Base-by-base conservation (phyloP, 2,888 invertebrate species). In the Drosophila testacea region DNA sequence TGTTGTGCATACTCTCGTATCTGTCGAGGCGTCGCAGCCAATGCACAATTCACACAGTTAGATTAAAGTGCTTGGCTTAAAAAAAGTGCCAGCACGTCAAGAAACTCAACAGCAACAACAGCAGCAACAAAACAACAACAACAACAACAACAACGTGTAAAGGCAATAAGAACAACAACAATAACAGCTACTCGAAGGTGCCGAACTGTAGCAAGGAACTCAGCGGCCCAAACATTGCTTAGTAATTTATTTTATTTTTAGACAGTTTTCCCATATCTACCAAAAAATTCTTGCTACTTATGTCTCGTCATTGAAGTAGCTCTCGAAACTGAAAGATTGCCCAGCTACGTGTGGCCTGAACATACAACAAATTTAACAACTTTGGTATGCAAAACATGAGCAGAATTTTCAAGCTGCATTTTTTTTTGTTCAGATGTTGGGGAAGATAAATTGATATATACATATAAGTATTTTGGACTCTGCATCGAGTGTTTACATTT, bases 181-280 rank as follows among this genome's bases (percentile, higher is more conserved):
- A 39, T 73, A 75, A 69, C 75, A 79, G 75, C 69, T 48, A 47
- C 62, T 79, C 60, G n/a, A 65, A 79, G 75, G 79, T 77, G 69
- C 44, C 41, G 62, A 73, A 41, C 41, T 66, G 34, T 22, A 39
- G 46, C 10, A 13, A 50, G 60, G 41, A 63, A 41, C 54, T 51
- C 52, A 48, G 63, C 47, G 62, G 66, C 56, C 67, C 56, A 69
- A 79, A 81, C 89, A 89, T 89, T 89, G 85, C 84, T 89, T 88
- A 76, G 89, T 89, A 89, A 85, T 89, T 85, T 88, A 84, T 85
- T 85, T 89, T 79, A 77, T 85, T 85, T 62, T 84, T 65, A 69
- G 89, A 88, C 89, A 89, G 88, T 77, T 89, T 61, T 79, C 67
- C 74, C 77, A 69, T 66, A 73, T 73, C 76, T 73, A 66, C 39